Percentiles rank a stretch among this genome's conserved stretches.
Conservation (phyloP, 2,888 invertebrate genomes). For the Caenorhabditis virilis region DNA sequence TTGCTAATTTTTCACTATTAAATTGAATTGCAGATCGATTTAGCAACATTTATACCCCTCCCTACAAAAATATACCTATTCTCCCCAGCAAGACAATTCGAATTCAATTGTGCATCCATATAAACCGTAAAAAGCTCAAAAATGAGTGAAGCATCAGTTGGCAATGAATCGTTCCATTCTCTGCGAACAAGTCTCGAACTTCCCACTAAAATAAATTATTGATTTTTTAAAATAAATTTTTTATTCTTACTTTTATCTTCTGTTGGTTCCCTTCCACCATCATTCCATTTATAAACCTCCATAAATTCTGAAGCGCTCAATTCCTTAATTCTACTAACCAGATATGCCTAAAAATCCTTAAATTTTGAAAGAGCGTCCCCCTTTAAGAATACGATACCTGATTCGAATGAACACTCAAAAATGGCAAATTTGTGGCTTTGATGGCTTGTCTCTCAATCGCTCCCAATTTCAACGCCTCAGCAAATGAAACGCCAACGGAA, state of each 20-base stretch:
- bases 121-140: slow-evolving; percentile 46
- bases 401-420: slow-evolving; percentile 38
- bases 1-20: too few relatives aligned
- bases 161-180: slow-evolving; percentile 45
- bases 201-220: slow-evolving; percentile 3
- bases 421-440: slow-evolving; percentile 42
- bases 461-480: slow-evolving; percentile 43
- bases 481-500: slow-evolving; percentile 38
- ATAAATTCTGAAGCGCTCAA: slow-evolving; percentile 40
- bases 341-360: slow-evolving; percentile 22
- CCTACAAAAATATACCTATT: too few relatives aligned
- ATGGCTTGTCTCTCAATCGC: slow-evolving; percentile 29
- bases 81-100: slow-evolving; percentile 44
- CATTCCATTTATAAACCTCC: slow-evolving; percentile 47
- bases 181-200: slow-evolving; percentile 26
- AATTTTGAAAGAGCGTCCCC: too few relatives aligned
- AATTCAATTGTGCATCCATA: slow-evolving; percentile 50
- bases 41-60: too few relatives aligned
- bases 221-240: too few relatives aligned
- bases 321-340: slow-evolving; percentile 42
- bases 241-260: slow-evolving; percentile 30
- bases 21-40: too few relatives aligned
- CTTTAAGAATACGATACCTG: too few relatives aligned
- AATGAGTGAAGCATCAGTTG: slow-evolving; percentile 48
- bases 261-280: slow-evolving; percentile 45